phyloP scores from a whole-genome alignment of 2,113 vertebrate genomes.

The Archocentrus centrarchus region DNA sequence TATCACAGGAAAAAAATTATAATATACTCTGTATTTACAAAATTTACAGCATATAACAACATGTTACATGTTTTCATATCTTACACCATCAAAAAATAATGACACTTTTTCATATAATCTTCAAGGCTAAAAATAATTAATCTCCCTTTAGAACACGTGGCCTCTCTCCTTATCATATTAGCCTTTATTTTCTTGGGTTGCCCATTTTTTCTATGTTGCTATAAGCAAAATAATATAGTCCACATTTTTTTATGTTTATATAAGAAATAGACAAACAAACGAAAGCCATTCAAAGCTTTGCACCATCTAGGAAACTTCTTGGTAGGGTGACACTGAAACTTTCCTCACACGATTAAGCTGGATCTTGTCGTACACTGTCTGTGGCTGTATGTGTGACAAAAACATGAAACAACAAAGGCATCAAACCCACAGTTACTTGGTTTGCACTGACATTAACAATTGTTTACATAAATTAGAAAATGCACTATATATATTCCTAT shows the following conservation, averaged over 20 bases:
- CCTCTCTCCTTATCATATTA: neutral
- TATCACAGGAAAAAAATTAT: neutral
- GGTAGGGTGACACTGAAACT: neutral
- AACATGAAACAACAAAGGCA: neutral
- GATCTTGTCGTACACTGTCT: conserved; percentile 69
- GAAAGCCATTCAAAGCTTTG: neutral
- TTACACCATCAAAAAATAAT: neutral
- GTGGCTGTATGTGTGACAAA: conserved; percentile 24
- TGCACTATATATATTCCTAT: accelerated
- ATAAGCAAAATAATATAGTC: neutral
- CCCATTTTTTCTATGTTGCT: neutral
- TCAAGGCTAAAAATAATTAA: neutral
- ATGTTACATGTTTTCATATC: accelerated
- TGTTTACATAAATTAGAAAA: neutral
- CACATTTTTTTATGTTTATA: neutral
- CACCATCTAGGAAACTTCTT: conserved; percentile 3
- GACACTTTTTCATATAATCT: neutral
- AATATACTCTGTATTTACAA: conserved; percentile 44
- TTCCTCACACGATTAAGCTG: conserved; percentile 17
- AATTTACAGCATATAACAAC: conserved; percentile 6
- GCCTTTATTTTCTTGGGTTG: neutral
- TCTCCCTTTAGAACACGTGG: too few species aligned
- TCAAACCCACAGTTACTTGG: neutral
- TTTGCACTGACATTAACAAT: accelerated
- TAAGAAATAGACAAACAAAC: neutral